These are phyloP conservation scores for Chelmon rostratus DNA, from an alignment of 2,797 vertebrate species.

Conservation along the genomic window DNA sequence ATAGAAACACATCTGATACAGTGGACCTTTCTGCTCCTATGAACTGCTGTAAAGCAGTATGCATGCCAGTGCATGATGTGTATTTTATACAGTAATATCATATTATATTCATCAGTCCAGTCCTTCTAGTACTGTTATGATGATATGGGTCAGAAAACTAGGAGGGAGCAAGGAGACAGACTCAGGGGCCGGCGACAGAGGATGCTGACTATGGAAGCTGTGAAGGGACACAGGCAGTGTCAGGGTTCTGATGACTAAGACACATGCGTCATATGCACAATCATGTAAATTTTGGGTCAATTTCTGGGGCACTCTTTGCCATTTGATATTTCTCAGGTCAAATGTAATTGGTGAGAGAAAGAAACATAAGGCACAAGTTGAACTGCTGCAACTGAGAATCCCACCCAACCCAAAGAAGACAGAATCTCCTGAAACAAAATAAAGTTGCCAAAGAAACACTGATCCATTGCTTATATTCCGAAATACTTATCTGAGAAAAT, in stretches of 20 bases:
- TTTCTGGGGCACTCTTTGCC: constrained; percentile 65
- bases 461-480: constrained; percentile 75
- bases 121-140: constrained; percentile 56
- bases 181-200: constrained; percentile 50
- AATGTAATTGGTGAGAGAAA: constrained; percentile 84
- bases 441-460: constrained; percentile 70
- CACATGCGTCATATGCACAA: constrained; percentile 71
- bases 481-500: constrained; percentile 69
- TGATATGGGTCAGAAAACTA: constrained; percentile 51
- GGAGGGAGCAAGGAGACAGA: constrained; percentile 40
- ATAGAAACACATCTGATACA: constrained; percentile 57
- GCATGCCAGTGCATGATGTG: constrained; percentile 49
- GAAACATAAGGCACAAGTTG: constrained; percentile 90
- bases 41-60: constrained; percentile 41
- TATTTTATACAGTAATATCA: constrained; percentile 54
- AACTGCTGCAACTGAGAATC: constrained; percentile 79
- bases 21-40: constrained; percentile 41
- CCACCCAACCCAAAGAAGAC: constrained; percentile 63
- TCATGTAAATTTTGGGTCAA: constrained; percentile 65
- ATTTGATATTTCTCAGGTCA: constrained; percentile 71
- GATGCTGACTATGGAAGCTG: constrained; percentile 66
- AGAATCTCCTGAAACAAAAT: constrained; percentile 62
- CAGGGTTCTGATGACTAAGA: constrained; percentile 71
- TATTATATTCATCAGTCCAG: constrained; percentile 43
- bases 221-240: constrained; percentile 68